Base-by-base conservation (phyloP, 2,797 vertebrate genomes). In the Scolopax bukidnonensis region DNA sequence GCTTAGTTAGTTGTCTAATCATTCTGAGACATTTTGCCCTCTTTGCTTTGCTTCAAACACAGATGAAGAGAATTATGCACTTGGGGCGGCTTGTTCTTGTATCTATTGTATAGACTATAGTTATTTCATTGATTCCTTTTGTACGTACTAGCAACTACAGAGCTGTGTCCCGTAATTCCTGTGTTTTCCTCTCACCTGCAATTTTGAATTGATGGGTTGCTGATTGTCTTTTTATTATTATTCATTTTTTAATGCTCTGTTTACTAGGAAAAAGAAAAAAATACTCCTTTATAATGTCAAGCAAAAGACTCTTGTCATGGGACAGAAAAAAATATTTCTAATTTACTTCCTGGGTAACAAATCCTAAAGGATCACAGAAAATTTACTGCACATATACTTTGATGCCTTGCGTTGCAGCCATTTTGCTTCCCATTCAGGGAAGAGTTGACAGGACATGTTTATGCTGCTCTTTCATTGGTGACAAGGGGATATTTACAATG, bases 1-100 rank as follows among this genome's bases (percentile, higher is more conserved):
- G 47, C 54, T 96, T 84, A 85, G 63, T 77, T 92, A 80, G 73
- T 54, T 95, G 74, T 79, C 82, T 89, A 40, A 84, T 94, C 47
- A 53, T 74, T 91, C 71, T 82, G 71, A 89, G 78, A 84, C 20
- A 47, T 84, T 59, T 56, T 94, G 18, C 41, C 53, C 48, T 79
- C 77, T 93, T 85, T 77, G 41, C 60, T 94, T 67, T 95, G 28
- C 28, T 87, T 88, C 61, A 81, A 84, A 85, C n/a, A 80, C 19
- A 84, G 56, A 53, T 50, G 36, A 88, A 91, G 47, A 17, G 51
- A 88, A 86, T 70, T 57, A 71, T 36, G 47, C 25, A 82, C 16
- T 47, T 70, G 6, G 17, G 30, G 24, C 73, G 51, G 10, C 50
- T 95, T 87, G 18, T 64, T 48, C n/a, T 59, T 78, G 3, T 84